Evolutionary conservation across 2,888 invertebrate genomes (phyloP).

Genomic region (Cantharis rustica): DNA sequence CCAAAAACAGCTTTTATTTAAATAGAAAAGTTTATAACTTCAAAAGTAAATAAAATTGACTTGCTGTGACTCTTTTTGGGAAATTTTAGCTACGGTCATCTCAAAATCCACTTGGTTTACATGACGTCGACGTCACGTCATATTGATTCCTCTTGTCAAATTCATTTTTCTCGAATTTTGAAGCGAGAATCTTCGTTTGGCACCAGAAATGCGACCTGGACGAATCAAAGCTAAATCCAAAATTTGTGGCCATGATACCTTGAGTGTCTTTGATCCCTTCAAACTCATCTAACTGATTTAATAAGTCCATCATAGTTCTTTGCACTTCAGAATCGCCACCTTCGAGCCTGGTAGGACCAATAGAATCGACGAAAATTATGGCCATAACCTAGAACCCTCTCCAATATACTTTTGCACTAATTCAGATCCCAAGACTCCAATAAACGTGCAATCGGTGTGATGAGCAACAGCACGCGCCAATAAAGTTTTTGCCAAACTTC

Average conservation of each 20-base stretch:
- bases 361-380: conserved; percentile 99
- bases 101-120: no score
- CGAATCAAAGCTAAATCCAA: conserved; percentile 95
- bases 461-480: conserved; percentile 98
- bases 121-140: no score
- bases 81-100: conserved; percentile 99
- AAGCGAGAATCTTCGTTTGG: conserved; percentile 97
- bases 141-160: conserved; percentile 89
- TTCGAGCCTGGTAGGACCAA: conserved; percentile 71
- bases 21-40: no score
- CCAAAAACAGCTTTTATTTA: not conserved
- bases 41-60: no score
- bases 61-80: conserved; percentile 99
- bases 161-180: conserved; percentile 99
- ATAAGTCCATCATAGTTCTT: conserved; percentile 96
- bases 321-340: conserved; percentile 76
- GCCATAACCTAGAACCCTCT: conserved; percentile 99
- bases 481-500: conserved; percentile 92
- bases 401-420: conserved; percentile 98
- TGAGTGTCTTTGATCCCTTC: conserved; percentile 95
- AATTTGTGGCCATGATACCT: conserved; percentile 90
- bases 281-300: conserved; percentile 86
- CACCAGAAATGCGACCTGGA: conserved; percentile 97
- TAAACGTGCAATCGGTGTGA: conserved; percentile 99
- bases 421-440: conserved; percentile 76